phyloP scores from a whole-genome alignment of 1,140 invertebrate species.

The Lethrus apterus region DNA sequence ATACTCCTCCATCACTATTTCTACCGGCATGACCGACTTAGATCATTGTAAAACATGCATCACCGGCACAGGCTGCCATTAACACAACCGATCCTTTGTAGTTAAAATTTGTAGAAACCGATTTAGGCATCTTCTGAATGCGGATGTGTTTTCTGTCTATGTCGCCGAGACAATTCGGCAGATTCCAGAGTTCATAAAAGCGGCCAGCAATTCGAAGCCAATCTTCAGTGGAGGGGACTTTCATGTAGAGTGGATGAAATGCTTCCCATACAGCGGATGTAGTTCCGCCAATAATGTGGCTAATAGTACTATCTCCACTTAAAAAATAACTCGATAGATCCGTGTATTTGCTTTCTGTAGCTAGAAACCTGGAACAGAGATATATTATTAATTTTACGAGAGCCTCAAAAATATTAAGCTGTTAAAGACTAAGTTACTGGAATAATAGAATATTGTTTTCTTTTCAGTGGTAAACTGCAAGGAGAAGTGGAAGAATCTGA shows the following conservation, averaged over 20 bases:
- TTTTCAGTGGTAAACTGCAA: background rate
- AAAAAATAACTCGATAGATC: conserved; percentile 12
- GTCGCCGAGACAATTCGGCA: conserved; percentile 12
- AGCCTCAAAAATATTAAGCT: no score
- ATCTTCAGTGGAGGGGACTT: conserved; percentile 9
- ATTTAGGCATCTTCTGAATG: conserved; percentile 16
- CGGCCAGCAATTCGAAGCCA: conserved; percentile 14
- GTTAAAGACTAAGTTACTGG: no score
- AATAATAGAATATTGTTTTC: no score
- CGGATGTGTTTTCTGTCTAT: conserved; percentile 21
- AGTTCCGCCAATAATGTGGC: conserved; percentile 8
- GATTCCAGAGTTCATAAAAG: conserved; percentile 17
- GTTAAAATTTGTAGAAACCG: conserved; percentile 18
- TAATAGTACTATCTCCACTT: conserved; percentile 12
- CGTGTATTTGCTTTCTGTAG: background rate
- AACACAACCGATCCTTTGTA: conserved; percentile 16
- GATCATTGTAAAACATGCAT: conserved; percentile 14
- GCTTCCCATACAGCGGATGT: conserved; percentile 5
- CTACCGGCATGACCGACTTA: conserved; percentile 19
- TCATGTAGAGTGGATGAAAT: conserved; percentile 5
- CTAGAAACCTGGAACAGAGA: conserved; percentile 7
- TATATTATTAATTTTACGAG: no score
- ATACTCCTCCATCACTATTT: conserved; percentile 19
- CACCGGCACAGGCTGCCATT: conserved; percentile 5
- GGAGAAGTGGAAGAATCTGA: conserved; percentile 1